Base-by-base conservation (phyloP, 2,797 vertebrate genomes). In the Acipenser ruthenus region DNA sequence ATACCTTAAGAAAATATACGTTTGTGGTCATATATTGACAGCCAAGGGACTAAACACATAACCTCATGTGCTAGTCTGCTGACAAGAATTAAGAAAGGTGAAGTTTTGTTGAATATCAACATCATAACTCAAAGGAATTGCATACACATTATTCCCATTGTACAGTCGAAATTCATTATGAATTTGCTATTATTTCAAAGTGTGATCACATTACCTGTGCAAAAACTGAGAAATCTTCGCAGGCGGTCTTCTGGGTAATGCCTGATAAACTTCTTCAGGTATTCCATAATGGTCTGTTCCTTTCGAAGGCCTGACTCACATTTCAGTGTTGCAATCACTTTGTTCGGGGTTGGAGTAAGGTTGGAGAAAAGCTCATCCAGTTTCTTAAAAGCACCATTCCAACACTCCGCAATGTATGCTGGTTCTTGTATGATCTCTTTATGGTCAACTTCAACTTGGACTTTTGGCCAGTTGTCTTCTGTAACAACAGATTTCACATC, bases 331-430 rank as follows among this genome's bases (percentile, higher is more conserved):
- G 62, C 56, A 64, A 71, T 18, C 64, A 71, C 70, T 59, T 68
- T 71, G 63, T 63, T 65, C 18, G 55, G 7, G 51, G 70, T 62
- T 60, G 66, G 71, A 64, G 49, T 66, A 37, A 69, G 71, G 37
- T 61, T 63, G 49, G 60, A 18, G 64, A 69, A 13, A 60, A 64
- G 51, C 64, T 72, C 68, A 67, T 67, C 65, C 55, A 72, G 61
- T n/a, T 50, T 49, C 63, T 72, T 67, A 37, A 69, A 50, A 7
- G 49, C 62, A 51, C 6, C 18, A 18, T 61, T 67, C 68, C 68
- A 69, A 49, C 62, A 66, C 47, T 69, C 65, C 7, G 56, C 53
- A 66, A 56, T 67, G 23, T 65, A 68, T 7, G 55, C 71, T 51
- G 68, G 65, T 52, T 69, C 64, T 52, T 67, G 50, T 10, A 67